Conservation (phyloP, 2,888 invertebrate genomes). For the Shargacucullia verbasci region DNA sequence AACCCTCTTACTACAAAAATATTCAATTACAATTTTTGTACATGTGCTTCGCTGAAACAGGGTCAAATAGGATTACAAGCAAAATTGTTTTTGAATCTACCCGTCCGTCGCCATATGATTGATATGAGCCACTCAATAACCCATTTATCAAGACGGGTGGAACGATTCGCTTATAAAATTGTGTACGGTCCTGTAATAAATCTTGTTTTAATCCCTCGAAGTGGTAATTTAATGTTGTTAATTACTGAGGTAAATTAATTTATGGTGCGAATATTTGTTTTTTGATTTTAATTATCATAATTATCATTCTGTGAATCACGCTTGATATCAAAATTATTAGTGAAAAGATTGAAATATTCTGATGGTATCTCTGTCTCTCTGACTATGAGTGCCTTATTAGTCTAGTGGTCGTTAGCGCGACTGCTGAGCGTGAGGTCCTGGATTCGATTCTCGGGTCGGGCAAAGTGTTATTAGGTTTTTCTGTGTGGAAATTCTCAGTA, state of each 20-base stretch:
- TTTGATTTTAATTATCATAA: too few species aligned
- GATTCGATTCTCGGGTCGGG: too few species aligned
- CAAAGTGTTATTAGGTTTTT: too few species aligned
- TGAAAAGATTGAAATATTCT: too few species aligned
- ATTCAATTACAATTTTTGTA: conserved; percentile 52
- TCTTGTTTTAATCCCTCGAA: conserved; percentile 17
- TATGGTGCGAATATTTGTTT: not conserved
- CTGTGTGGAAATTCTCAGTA: too few species aligned
- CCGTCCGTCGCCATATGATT: conserved; percentile 45
- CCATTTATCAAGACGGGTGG: conserved; percentile 53
- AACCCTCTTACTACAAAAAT: conserved; percentile 14
- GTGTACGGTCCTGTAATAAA: conserved; percentile 28
- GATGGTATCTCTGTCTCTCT: too few species aligned
- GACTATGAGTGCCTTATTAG: too few species aligned
- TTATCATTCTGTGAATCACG: too few species aligned
- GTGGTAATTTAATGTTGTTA: conserved; percentile 25
- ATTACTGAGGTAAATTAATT: conserved; percentile 16
- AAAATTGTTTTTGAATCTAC: conserved; percentile 55
- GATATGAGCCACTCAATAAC: conserved; percentile 56
- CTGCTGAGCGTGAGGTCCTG: too few species aligned
- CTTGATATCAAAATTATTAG: too few species aligned
- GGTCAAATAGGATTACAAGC: conserved; percentile 44
- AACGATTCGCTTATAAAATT: conserved; percentile 35
- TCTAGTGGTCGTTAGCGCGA: too few species aligned
- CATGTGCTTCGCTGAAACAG: conserved; percentile 27